Percentiles rank a stretch among this genome's conserved stretches.
phyloP scores from a whole-genome alignment of 2,888 invertebrate genomes.

The Epirrhoe alternata region DNA sequence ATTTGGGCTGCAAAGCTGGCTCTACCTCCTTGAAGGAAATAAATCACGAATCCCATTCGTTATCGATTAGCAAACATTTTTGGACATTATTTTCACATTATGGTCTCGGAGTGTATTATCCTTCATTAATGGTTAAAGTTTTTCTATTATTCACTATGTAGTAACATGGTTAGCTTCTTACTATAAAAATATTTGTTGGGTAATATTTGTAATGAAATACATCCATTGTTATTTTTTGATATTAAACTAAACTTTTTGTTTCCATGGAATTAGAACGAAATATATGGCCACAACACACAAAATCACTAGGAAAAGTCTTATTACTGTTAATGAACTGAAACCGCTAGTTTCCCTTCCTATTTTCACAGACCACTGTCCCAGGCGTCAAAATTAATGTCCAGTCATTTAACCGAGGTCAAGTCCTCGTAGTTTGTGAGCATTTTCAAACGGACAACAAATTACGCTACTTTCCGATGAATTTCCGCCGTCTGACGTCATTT shows the following conservation, averaged over 20 bases:
- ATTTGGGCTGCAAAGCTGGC: constrained; percentile 21
- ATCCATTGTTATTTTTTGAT: background rate
- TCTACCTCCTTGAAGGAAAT: constrained; percentile 24
- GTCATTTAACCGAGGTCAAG: constrained; percentile 43
- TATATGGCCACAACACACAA: too few relatives aligned
- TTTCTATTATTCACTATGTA: constrained; percentile 3
- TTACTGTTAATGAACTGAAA: constrained; percentile 24
- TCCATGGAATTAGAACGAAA: too few relatives aligned
- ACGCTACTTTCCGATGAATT: constrained; percentile 69
- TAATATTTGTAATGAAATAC: background rate
- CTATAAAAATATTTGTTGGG: background rate
- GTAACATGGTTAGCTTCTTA: too few relatives aligned
- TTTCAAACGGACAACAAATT: constrained; percentile 70
- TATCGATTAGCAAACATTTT: constrained; percentile 40
- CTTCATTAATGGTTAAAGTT: constrained; percentile 32
- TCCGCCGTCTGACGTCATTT: constrained; percentile 69
- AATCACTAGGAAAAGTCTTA: constrained; percentile 14
- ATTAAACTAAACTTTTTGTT: background rate
- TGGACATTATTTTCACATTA: constrained; percentile 40
- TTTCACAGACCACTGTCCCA: constrained; percentile 27
- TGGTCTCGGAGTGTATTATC: constrained; percentile 19
- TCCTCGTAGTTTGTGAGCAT: constrained; percentile 65
- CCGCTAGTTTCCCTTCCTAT: constrained; percentile 18
- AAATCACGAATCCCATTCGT: constrained; percentile 37
- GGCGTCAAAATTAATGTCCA: constrained; percentile 33